Percentiles rank a stretch among this genome's conserved stretches.
Evolutionary conservation across 2,113 vertebrate genomes (phyloP).

Genomic region (Tinamus guttatus): DNA sequence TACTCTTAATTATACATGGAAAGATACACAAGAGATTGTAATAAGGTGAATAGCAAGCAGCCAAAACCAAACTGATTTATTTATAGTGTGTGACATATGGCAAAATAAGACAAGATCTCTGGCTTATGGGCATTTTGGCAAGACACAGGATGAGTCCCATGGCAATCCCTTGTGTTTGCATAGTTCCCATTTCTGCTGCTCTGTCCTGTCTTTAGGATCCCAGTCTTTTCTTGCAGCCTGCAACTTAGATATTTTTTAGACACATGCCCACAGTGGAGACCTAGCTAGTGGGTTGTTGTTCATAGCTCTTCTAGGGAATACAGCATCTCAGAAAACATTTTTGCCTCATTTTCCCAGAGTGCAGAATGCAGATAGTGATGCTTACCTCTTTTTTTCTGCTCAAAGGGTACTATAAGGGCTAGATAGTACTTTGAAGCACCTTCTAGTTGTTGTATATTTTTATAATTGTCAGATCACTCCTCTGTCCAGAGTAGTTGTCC

Average conservation of each 20-base stretch:
- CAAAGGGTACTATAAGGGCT: neutral
- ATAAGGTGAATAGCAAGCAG: constrained; percentile 3
- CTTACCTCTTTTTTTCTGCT: neutral
- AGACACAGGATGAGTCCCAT: neutral
- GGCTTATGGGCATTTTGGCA: constrained; percentile 47
- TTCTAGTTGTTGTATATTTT: neutral
- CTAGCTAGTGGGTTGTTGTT: neutral
- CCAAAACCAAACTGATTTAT: constrained; percentile 48
- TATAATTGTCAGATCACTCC: neutral
- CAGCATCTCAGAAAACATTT: neutral
- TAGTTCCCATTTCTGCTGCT: neutral
- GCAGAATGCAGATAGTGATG: neutral
- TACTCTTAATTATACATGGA: constrained; percentile 3
- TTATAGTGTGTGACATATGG: constrained; percentile 18
- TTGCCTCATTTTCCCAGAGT: neutral
- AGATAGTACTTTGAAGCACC: neutral
- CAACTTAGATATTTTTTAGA: neutral
- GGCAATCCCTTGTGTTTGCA: neutral
- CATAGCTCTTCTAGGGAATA: neutral
- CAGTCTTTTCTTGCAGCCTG: neutral
- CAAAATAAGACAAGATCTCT: constrained; percentile 48
- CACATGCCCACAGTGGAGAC: neutral
- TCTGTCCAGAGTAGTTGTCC: neutral
- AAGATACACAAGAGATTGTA: constrained; percentile 19
- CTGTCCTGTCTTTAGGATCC: neutral